Percentiles rank a stretch among this genome's conserved stretches.
These are phyloP conservation scores for Calliphora vomitoria DNA, from an alignment of 2,888 invertebrate genomes.

Conservation along the genomic window DNA sequence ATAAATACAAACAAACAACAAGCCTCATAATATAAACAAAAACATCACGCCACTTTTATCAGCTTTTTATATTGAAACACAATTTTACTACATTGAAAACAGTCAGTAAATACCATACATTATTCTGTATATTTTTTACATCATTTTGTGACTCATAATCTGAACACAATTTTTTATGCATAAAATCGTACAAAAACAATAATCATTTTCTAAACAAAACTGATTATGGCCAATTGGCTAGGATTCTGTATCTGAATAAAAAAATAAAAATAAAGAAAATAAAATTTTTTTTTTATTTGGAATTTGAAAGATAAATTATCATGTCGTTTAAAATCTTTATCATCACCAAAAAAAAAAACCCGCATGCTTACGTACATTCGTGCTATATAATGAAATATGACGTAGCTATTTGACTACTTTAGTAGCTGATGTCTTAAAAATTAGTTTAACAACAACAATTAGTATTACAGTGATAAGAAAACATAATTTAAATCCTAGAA, in stretches of 20 bases:
- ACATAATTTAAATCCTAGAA: not conserved
- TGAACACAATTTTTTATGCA: not conserved
- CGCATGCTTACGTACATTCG: conserved; percentile 8
- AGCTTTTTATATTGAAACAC: conserved; percentile 21
- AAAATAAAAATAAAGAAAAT: too few species aligned
- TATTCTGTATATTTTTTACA: not conserved
- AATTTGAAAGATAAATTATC: not conserved
- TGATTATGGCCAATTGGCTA: too few species aligned
- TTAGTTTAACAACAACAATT: not conserved
- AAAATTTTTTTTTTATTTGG: too few species aligned
- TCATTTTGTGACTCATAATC: not conserved
- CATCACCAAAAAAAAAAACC: not conserved
- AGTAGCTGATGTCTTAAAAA: not conserved
- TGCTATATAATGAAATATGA: conserved; percentile 1
- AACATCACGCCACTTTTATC: conserved; percentile 70
- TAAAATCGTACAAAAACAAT: not conserved
- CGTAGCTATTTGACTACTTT: not conserved
- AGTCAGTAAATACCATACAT: not conserved
- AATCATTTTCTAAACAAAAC: not conserved
- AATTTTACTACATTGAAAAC: not conserved
- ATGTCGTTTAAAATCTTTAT: not conserved
- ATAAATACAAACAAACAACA: not conserved
- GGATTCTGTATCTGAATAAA: too few species aligned
- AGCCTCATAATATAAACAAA: conserved; percentile 49
- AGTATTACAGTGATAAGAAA: not conserved